Conservation (phyloP, 2,888 invertebrate species). For the Synanthedon myopaeformis region DNA sequence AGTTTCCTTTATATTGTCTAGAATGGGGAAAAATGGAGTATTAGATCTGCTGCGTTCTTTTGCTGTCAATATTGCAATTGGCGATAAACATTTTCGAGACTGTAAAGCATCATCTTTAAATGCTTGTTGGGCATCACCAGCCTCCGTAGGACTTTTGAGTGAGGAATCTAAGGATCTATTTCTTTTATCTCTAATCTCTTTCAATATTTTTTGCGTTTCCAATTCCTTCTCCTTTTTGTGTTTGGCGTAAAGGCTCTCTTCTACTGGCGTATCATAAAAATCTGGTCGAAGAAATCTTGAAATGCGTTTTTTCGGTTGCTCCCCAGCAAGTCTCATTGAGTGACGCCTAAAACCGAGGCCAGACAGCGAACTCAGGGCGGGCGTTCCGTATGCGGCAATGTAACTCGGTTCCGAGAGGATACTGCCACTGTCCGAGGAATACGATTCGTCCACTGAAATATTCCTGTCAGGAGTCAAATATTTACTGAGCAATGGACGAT, state of each 20-base stretch:
- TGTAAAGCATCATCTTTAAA: constrained; percentile 28
- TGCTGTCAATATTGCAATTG: constrained; percentile 31
- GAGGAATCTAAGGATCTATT: constrained; percentile 44
- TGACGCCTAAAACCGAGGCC: constrained; percentile 28
- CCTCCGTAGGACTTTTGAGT: constrained; percentile 30
- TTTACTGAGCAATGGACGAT: constrained; percentile 69
- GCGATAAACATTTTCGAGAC: constrained; percentile 46
- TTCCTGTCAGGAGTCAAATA: constrained; percentile 61
- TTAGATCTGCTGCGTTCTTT: constrained; percentile 60
- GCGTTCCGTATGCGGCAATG: constrained; percentile 45
- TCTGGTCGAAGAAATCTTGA: constrained; percentile 83
- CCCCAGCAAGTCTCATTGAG: constrained; percentile 33
- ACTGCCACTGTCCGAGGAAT: constrained; percentile 37
- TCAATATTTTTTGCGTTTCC: constrained; percentile 75
- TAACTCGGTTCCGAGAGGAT: constrained; percentile 44
- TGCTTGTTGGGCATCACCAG: constrained; percentile 18
- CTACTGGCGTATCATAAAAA: constrained; percentile 78
- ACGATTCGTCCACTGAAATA: constrained; percentile 38
- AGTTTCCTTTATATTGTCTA: constrained; percentile 60
- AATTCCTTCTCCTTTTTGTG: constrained; percentile 75
- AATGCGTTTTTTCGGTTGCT: constrained; percentile 71
- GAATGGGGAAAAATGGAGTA: constrained; percentile 63
- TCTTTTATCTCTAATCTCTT: constrained; percentile 75
- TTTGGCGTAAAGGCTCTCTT: constrained; percentile 74
- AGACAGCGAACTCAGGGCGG: constrained; percentile 12